Evolutionary conservation across 2,113 vertebrate genomes (phyloP).

Genomic region (Poicephalus meyeri): DNA sequence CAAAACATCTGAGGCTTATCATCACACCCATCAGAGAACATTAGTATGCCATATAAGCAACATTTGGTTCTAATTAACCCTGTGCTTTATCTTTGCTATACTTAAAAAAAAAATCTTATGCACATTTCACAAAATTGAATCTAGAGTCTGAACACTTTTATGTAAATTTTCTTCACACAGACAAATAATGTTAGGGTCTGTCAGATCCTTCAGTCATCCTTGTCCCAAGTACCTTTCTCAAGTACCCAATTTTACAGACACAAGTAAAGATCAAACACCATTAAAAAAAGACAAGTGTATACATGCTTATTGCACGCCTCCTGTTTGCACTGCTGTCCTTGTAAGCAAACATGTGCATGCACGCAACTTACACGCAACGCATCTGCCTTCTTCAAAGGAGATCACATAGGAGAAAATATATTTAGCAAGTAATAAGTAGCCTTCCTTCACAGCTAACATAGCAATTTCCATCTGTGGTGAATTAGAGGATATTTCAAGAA

Average conservation of each 20-base stretch:
- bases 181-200: neutral
- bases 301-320: neutral
- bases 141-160: neutral
- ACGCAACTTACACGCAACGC: neutral
- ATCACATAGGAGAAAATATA: slow-evolving; percentile 25
- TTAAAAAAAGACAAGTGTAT: neutral
- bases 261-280: neutral
- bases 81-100: neutral
- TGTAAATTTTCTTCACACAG: neutral
- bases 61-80: slow-evolving; percentile 30
- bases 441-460: neutral
- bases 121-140: neutral
- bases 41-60: neutral
- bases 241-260: neutral
- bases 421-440: slow-evolving; percentile 38
- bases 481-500: slow-evolving; percentile 48
- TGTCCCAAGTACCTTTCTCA: neutral
- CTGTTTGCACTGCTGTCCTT: neutral
- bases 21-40: neutral
- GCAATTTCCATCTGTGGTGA: slow-evolving; percentile 51
- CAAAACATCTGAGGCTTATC: slow-evolving; percentile 8
- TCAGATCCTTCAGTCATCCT: neutral
- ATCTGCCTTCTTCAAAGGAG: slow-evolving; percentile 10
- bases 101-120: neutral
- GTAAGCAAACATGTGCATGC: neutral